Conservation (phyloP, 1,140 invertebrate genomes). For the Trichoplusia ni region DNA sequence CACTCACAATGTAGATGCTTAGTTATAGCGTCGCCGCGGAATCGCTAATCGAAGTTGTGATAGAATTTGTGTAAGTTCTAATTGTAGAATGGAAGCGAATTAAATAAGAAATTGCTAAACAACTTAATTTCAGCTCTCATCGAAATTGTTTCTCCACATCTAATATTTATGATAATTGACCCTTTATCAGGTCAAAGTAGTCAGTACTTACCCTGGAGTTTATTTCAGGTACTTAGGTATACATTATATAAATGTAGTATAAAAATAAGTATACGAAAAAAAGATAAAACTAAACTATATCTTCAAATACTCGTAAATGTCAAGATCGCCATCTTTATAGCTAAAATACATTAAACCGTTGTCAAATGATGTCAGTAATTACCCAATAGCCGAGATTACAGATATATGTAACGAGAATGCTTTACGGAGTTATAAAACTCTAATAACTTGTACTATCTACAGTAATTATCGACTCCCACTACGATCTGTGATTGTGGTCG, state of each 20-base stretch:
- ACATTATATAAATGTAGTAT: too few relatives aligned
- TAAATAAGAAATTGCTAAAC: too few relatives aligned
- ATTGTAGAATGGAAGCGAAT: not conserved
- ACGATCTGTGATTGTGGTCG: not conserved
- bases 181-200: too few relatives aligned
- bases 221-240: too few relatives aligned
- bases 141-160: too few relatives aligned
- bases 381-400: not conserved
- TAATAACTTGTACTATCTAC: not conserved
- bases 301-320: not conserved
- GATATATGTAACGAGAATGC: constrained; percentile 1
- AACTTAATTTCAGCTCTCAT: too few relatives aligned
- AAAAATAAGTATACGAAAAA: too few relatives aligned
- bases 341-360: not conserved
- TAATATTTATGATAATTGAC: too few relatives aligned
- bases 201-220: too few relatives aligned
- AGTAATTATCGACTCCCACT: constrained; percentile 1
- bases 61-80: not conserved
- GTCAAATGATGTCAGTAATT: not conserved
- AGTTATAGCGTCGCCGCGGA: not conserved
- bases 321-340: not conserved
- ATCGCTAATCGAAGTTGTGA: constrained; percentile 1
- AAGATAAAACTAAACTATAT: not conserved
- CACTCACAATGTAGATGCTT: not conserved
- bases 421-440: not conserved